phyloP scores from a whole-genome alignment of 2,797 vertebrate genomes.

The Pseudomugil tenellus region DNA sequence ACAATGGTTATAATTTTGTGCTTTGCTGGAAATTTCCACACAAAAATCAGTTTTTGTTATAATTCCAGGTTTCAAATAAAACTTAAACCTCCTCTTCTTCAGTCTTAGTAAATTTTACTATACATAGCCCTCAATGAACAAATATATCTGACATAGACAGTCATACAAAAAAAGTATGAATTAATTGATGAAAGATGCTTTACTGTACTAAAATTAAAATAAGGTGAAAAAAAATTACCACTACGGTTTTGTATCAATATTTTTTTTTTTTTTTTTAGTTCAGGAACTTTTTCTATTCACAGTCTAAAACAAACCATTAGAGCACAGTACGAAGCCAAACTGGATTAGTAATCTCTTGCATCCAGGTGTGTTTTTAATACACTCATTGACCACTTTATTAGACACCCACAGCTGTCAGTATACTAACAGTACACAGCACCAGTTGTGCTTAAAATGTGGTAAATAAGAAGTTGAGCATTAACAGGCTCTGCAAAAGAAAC shows the following conservation, averaged over 20 bases:
- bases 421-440: too few species aligned
- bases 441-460: neutral
- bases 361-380: too few species aligned
- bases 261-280: too few species aligned
- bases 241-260: too few species aligned
- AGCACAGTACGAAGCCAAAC: too few species aligned
- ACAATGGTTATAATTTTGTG: neutral
- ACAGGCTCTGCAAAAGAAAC: neutral
- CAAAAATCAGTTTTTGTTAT: neutral
- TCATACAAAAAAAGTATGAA: neutral
- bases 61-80: neutral
- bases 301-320: too few species aligned
- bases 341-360: too few species aligned
- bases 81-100: neutral
- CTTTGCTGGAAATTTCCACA: neutral
- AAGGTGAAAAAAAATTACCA: too few species aligned
- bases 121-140: neutral
- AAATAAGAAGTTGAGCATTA: neutral
- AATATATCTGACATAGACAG: neutral
- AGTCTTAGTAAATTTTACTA: neutral
- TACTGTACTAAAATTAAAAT: too few species aligned
- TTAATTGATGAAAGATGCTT: neutral
- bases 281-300: too few species aligned
- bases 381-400: too few species aligned
- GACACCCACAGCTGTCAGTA: too few species aligned